phyloP scores from a whole-genome alignment of 2,888 invertebrate genomes.

The Acleris laterana region DNA sequence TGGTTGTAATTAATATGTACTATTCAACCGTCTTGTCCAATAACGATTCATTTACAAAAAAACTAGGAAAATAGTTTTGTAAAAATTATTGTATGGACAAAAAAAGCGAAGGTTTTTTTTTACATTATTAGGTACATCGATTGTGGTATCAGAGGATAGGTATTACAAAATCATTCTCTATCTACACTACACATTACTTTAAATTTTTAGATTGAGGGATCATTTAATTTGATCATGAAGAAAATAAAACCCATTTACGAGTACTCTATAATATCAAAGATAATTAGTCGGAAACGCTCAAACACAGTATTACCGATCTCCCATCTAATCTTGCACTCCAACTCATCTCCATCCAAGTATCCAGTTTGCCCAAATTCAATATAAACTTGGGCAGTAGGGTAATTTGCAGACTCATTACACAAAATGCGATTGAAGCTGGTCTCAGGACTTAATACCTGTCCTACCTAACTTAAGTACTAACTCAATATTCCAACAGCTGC shows the following conservation, averaged over 20 bases:
- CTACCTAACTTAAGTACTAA: conserved; percentile 3
- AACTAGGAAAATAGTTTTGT: too few species aligned
- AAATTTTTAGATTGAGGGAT: too few species aligned
- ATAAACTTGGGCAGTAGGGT: conserved; percentile 27
- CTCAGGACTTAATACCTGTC: conserved; percentile 15
- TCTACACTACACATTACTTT: too few species aligned
- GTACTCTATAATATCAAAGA: not conserved
- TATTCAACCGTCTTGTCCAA: too few species aligned
- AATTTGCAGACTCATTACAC: conserved; percentile 31
- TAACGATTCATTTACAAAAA: too few species aligned
- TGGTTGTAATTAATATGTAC: too few species aligned
- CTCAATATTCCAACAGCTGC: conserved; percentile 1
- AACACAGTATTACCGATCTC: conserved; percentile 6
- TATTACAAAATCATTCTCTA: too few species aligned
- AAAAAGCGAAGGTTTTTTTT: too few species aligned
- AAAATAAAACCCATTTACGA: not conserved
- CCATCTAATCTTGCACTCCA: conserved; percentile 7
- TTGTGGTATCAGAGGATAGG: too few species aligned
- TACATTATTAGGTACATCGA: too few species aligned
- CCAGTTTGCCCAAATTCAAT: conserved; percentile 23
- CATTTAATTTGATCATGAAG: too few species aligned
- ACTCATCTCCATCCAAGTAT: conserved; percentile 7
- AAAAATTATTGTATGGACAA: too few species aligned
- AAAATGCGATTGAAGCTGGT: conserved; percentile 24
- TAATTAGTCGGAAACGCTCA: not conserved